Base-by-base conservation (phyloP, 2,797 vertebrate genomes). In the Microcaecilia unicolor region DNA sequence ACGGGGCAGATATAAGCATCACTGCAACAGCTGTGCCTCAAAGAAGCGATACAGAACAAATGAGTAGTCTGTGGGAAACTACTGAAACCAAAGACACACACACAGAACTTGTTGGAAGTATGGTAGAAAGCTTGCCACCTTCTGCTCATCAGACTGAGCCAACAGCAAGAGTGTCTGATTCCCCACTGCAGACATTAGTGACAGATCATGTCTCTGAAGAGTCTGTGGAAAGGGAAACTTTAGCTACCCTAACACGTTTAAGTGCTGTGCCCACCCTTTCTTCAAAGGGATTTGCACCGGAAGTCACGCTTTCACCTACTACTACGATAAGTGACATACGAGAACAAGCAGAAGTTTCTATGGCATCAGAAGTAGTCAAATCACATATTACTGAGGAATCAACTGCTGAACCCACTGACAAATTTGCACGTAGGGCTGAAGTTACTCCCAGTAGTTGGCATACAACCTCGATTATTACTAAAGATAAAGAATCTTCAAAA, bases 101-200 rank as follows among this genome's bases (percentile, higher is more conserved):
- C 18, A 62, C 44, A n/a, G 42, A 46, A 18, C 57, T 64, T 36
- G 46, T 21, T 30, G 58, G 74, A 48, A 70, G 64, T 15, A 11
- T 15, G 15, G 22, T 21, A 11, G 27, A 25, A 15, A 16, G 7
- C 16, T 22, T 31, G 18, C 5, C 22, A 20, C 7, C 13, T 18
- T 16, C n/a, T 20, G 7, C 12, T 20, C 20, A 20, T 37, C 71
- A 72, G 48, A 51, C 56, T 53, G 81, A 85, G 24, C 59, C 70
- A 63, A 77, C 80, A 69, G 73, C 76, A 37, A 78, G 62, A 55
- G 61, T 64, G 44, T 57, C 64, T 48, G 58, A 64, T 50, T 51
- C 40, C 44, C 44, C 63, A 41, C 41, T 42, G 32, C 51, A 60
- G 36, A 3, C 43, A 41, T 22, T 11, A 4, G 6, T 22, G 14